Evolutionary conservation across 2,113 vertebrate species (phyloP), one percentile per base, ranked within the genome.

Genomic region (Bagarius yarrelli): DNA sequence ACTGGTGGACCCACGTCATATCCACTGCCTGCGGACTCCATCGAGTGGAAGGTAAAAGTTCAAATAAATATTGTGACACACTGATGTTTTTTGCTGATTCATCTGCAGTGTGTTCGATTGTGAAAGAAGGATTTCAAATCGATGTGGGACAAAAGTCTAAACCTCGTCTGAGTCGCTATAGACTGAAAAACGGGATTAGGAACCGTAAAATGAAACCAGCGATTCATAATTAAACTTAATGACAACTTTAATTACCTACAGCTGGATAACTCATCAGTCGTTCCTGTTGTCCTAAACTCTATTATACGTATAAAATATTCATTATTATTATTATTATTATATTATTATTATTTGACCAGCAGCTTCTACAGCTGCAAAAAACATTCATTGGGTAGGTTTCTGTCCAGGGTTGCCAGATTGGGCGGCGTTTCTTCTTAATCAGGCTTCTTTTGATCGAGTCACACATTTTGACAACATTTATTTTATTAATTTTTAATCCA

Each of bases 11-110:
- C 32, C 50, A 27, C 0, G 30, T 21, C 8, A 60, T 8, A 34
- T 16, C 5, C 15, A 50, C 50, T 32, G 12, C 14, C 34, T 21
- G 11, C 76, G 25, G 44, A 6, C 44, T 47, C 5, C 44, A 47
- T 47, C 44, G 27, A 79, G 80, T 21, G 1, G 53, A n/a, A 56
- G 52, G 59, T 6, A 18, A 67, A 73, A 66, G 63, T 57, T 70
- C 71, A 44, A 13, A 13, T 64, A 80, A 76, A 82, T 64, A 70
- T 72, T 76, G 32, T 59, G 44, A 64, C 55, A 57, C 21, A 8
- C 53, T 77, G 53, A 5, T 63, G 36, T 76, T 52, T 25, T 16
- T 11, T 69, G 77, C n/a, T 47, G 13, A 44, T 40, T 79, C 25
- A 56, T 2, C 52, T 14, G 44, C 44, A 47, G 13, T 2, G 53